A percentile compares a stretch with the other conserved stretches of the same genome.
Evolutionary conservation across 2,888 invertebrate genomes (phyloP).

Genomic region (Nasonia oneida): DNA sequence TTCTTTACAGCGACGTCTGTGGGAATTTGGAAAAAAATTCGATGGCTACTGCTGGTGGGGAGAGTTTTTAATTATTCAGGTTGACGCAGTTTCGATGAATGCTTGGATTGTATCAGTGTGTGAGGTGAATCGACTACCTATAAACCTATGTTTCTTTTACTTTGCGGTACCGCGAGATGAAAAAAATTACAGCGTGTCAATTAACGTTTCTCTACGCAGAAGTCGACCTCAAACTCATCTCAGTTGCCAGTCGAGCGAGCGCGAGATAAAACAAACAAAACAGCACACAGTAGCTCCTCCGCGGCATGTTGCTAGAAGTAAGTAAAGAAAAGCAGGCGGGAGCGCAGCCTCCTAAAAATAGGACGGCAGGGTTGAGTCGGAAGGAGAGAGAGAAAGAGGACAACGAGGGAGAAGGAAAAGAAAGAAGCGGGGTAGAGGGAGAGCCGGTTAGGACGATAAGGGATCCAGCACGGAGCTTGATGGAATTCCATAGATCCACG

Average conservation of each 20-base stretch:
- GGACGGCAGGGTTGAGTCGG: neutral
- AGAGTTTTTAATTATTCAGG: neutral
- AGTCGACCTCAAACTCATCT: neutral
- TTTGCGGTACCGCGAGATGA: too few species aligned
- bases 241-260: constrained; percentile 5
- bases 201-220: neutral
- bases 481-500: constrained; percentile 80
- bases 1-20: constrained; percentile 56
- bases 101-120: too few species aligned
- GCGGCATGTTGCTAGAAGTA: constrained; percentile 19
- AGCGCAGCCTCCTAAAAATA: constrained; percentile 30
- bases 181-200: neutral
- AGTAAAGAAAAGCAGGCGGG: constrained; percentile 36
- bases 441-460: constrained; percentile 77
- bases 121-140: too few species aligned
- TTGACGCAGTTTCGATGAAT: neutral
- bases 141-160: too few species aligned
- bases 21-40: constrained; percentile 44
- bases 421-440: constrained; percentile 56
- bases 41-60: neutral
- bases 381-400: constrained; percentile 61
- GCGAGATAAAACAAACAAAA: neutral
- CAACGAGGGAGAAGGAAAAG: constrained; percentile 30
- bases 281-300: neutral
- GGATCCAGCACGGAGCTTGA: constrained; percentile 78